phyloP scores from a whole-genome alignment of 2,113 vertebrate genomes.

The Brachirus orientalis region DNA sequence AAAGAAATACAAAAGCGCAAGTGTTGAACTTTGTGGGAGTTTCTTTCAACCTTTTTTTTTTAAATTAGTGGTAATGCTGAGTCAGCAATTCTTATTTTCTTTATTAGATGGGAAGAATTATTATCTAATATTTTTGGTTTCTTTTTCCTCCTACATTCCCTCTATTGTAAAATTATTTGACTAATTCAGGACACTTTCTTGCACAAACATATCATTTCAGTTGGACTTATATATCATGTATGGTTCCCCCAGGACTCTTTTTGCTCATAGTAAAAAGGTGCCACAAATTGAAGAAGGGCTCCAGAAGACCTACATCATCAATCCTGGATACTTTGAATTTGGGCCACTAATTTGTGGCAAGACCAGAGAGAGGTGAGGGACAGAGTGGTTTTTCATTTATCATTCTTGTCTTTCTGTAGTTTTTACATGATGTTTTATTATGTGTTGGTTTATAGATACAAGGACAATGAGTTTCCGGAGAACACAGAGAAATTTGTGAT shows the following conservation, averaged over 20 bases:
- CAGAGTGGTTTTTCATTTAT: background rate
- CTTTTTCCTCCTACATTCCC: no score
- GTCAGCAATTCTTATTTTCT: no score
- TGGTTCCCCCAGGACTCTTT: constrained; percentile 78
- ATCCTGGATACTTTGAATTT: constrained; percentile 84
- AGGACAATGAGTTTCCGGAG: constrained; percentile 80
- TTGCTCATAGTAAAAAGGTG: constrained; percentile 79
- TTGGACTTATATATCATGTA: background rate
- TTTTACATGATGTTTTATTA: background rate
- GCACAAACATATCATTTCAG: background rate
- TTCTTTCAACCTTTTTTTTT: no score
- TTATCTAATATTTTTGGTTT: no score
- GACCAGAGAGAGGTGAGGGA: constrained; percentile 86
- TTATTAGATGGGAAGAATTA: no score
- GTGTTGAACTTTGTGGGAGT: no score
- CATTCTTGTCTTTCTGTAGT: background rate
- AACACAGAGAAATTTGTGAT: constrained; percentile 87
- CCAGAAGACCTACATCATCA: constrained; percentile 84
- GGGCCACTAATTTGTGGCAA: constrained; percentile 92
- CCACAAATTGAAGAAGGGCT: constrained; percentile 69
- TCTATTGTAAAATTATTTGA: no score
- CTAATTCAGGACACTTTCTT: no score
- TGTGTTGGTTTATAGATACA: constrained; percentile 82
- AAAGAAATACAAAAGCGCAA: no score
- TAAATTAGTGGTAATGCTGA: no score